Evolutionary conservation across 2,797 vertebrate species (phyloP).

Genomic region (Philypnodon macrostomus): DNA sequence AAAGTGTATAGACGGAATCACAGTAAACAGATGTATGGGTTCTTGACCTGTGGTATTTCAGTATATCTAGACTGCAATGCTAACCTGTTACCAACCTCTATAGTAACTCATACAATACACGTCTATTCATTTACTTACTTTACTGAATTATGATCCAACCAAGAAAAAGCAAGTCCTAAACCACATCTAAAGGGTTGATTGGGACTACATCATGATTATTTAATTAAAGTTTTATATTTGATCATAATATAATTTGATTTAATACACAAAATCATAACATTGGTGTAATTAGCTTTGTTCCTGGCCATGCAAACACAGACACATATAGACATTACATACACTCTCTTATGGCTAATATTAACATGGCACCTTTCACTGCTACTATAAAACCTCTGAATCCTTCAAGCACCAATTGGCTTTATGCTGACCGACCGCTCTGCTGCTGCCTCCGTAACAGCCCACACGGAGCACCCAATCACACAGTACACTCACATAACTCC

Average conservation of each 20-base stretch:
- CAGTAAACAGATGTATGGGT: background rate
- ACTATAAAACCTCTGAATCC: conserved; percentile 60
- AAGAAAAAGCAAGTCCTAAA: no score
- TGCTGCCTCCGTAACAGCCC: conserved; percentile 27
- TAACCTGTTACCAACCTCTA: background rate
- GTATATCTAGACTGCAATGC: background rate
- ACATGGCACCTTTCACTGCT: conserved; percentile 54
- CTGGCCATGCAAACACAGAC: conserved; percentile 19
- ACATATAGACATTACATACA: conserved; percentile 28
- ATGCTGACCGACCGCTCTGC: conserved; percentile 49
- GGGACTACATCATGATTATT: no score
- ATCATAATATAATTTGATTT: no score
- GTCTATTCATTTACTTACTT: no score
- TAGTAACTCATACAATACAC: no score
- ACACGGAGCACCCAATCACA: conserved; percentile 30
- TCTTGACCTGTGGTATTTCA: no score
- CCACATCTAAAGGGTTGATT: no score
- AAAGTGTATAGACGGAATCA: background rate
- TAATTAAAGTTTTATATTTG: no score
- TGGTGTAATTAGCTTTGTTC: no score
- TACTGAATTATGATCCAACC: no score
- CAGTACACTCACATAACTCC: conserved; percentile 37
- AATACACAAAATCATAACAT: no score
- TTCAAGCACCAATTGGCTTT: conserved; percentile 67
- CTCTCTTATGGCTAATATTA: conserved; percentile 62